phyloP scores from a whole-genome alignment of 1,140 invertebrate species.

The Macrocentrus cingulum region DNA sequence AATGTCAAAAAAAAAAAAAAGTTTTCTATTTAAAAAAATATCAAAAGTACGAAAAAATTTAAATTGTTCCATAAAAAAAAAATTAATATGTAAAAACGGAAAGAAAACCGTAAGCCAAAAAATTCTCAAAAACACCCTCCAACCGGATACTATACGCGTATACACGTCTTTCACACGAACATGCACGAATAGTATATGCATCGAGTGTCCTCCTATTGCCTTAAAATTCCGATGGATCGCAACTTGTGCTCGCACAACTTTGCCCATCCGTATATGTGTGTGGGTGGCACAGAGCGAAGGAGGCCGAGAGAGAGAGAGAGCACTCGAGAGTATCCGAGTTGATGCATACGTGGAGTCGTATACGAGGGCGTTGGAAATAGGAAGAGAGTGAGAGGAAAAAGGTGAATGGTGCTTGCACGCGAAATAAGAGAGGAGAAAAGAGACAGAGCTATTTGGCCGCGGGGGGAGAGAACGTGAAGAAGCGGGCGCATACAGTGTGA shows the following conservation, averaged over 20 bases:
- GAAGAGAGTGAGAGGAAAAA: constrained; percentile 4
- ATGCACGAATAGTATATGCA: constrained; percentile 39
- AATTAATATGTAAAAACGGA: too few relatives aligned
- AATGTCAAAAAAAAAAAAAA: too few relatives aligned
- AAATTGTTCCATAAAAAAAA: too few relatives aligned
- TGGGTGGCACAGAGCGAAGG: constrained; percentile 28
- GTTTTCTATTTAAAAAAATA: too few relatives aligned
- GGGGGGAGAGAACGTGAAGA: constrained; percentile 5
- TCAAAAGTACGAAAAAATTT: too few relatives aligned
- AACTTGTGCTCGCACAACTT: constrained; percentile 26
- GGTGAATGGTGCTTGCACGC: constrained; percentile 6
- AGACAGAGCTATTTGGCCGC: constrained; percentile 15
- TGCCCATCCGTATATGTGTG: constrained; percentile 10
- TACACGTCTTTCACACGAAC: not conserved
- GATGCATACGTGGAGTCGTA: constrained; percentile 5
- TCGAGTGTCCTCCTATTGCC: constrained; percentile 50
- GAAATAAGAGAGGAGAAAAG: constrained; percentile 24
- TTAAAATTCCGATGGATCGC: constrained; percentile 50
- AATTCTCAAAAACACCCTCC: constrained; percentile 10
- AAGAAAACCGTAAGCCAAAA: not conserved
- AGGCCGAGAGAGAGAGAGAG: constrained; percentile 4
- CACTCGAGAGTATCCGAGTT: not conserved
- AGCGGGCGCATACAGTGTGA: constrained; percentile 5
- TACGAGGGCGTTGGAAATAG: constrained; percentile 6
- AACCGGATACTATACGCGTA: constrained; percentile 27